Evolutionary conservation across 2,888 invertebrate genomes (phyloP).

Genomic region (Physocephala rufipes): DNA sequence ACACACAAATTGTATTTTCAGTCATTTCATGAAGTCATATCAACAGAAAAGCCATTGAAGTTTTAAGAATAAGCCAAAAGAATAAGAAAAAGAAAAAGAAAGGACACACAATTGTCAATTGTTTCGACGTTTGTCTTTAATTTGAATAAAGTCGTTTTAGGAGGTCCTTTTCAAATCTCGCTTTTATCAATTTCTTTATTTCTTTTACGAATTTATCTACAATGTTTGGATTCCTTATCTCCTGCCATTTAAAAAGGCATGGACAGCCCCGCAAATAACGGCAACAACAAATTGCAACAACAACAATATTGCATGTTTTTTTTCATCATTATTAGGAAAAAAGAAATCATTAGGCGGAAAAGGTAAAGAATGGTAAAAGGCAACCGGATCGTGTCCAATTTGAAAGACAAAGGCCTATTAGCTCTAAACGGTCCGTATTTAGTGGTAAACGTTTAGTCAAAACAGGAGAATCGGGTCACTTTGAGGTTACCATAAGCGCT

Average conservation of each 20-base stretch:
- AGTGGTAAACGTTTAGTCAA: slow-evolving; percentile 49
- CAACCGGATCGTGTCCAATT: not conserved
- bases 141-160: slow-evolving; percentile 56
- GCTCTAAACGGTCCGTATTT: slow-evolving; percentile 42
- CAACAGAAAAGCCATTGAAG: not conserved
- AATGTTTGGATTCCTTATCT: not conserved
- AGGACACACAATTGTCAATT: not conserved
- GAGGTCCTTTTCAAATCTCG: slow-evolving; percentile 48
- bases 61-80: slow-evolving; percentile 6
- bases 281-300: slow-evolving; percentile 32
- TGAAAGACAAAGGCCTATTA: not conserved
- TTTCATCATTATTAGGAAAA: slow-evolving; percentile 16
- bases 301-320: slow-evolving; percentile 9
- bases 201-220: not conserved
- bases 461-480: slow-evolving; percentile 30
- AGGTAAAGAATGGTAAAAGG: not conserved
- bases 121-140: slow-evolving; percentile 44
- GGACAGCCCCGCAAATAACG: not conserved
- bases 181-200: not conserved
- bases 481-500: slow-evolving; percentile 11
- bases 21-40: not conserved
- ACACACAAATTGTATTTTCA: not conserved
- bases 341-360: not conserved
- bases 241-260: not conserved
- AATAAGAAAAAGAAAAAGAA: not conserved